Evolutionary conservation across 2,888 invertebrate genomes (phyloP).

Genomic region (Agonopterix alstromeriana): DNA sequence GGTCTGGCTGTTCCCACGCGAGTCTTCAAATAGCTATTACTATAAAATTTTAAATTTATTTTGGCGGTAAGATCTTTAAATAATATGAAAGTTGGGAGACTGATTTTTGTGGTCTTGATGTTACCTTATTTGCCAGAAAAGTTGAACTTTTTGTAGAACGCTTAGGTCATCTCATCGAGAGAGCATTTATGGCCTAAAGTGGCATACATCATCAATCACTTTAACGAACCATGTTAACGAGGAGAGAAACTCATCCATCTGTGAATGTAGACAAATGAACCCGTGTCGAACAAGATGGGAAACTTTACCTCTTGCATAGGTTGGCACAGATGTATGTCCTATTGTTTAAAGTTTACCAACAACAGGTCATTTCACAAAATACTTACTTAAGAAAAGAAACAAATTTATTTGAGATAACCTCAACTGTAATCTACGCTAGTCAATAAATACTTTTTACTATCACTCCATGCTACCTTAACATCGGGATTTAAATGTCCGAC

Average conservation of each 20-base stretch:
- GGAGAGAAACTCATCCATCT: constrained; percentile 13
- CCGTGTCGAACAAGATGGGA: too few species aligned
- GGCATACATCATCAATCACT: constrained; percentile 23
- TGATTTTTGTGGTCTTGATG: too few species aligned
- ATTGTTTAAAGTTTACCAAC: too few species aligned
- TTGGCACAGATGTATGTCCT: too few species aligned
- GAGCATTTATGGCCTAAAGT: constrained; percentile 12
- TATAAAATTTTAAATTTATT: not conserved
- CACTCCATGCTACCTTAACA: constrained; percentile 7
- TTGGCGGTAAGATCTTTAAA: not conserved
- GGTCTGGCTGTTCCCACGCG: constrained; percentile 26
- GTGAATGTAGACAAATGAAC: constrained; percentile 26
- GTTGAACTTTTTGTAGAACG: not conserved
- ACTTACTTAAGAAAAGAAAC: too few species aligned
- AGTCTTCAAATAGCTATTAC: not conserved
- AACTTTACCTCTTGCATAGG: too few species aligned
- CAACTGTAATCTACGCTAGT: not conserved
- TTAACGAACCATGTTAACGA: constrained; percentile 13
- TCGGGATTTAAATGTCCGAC: not conserved
- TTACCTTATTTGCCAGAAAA: too few species aligned
- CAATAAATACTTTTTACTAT: constrained; percentile 5
- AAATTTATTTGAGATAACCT: too few species aligned
- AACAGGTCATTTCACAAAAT: too few species aligned
- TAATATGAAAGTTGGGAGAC: too few species aligned
- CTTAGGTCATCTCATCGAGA: constrained; percentile 15